Percentiles rank a stretch among this genome's conserved stretches.
Evolutionary conservation across 2,888 invertebrate species (phyloP).

Genomic region (Stenolophus ochropezus): DNA sequence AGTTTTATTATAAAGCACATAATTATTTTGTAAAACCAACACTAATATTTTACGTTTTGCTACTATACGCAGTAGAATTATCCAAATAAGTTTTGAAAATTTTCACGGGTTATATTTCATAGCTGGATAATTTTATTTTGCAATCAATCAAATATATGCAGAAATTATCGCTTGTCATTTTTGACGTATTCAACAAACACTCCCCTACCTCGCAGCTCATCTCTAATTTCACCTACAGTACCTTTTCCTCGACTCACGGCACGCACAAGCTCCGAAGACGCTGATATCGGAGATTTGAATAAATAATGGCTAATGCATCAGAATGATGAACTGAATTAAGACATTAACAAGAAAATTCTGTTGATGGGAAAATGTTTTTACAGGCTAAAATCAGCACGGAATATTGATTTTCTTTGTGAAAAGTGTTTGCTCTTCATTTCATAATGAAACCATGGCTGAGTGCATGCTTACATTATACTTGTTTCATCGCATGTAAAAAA

Average conservation of each 20-base stretch:
- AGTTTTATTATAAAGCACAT: no score
- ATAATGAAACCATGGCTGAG: not conserved
- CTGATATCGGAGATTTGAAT: constrained; percentile 42
- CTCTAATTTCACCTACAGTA: no score
- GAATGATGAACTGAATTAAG: constrained; percentile 24
- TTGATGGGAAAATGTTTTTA: not conserved
- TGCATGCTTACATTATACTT: not conserved
- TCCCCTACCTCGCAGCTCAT: no score
- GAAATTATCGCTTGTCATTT: no score
- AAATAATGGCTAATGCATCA: constrained; percentile 33
- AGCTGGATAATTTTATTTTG: no score
- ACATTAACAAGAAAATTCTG: constrained; percentile 15
- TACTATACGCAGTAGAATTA: no score
- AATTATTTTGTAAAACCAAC: no score
- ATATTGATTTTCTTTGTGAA: constrained; percentile 1
- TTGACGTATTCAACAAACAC: no score
- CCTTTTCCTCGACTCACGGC: not conserved
- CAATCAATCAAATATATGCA: no score
- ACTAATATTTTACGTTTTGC: no score
- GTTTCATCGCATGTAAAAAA: not conserved
- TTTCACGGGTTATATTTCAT: no score
- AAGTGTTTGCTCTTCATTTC: not conserved
- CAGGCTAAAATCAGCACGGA: not conserved
- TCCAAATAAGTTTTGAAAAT: no score
- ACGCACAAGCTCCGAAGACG: constrained; percentile 4